A percentile compares a stretch with the other conserved stretches of the same genome.
These are phyloP conservation scores for Rhipidura dahli DNA, from an alignment of 2,113 vertebrate genomes.

Conservation along the genomic window DNA sequence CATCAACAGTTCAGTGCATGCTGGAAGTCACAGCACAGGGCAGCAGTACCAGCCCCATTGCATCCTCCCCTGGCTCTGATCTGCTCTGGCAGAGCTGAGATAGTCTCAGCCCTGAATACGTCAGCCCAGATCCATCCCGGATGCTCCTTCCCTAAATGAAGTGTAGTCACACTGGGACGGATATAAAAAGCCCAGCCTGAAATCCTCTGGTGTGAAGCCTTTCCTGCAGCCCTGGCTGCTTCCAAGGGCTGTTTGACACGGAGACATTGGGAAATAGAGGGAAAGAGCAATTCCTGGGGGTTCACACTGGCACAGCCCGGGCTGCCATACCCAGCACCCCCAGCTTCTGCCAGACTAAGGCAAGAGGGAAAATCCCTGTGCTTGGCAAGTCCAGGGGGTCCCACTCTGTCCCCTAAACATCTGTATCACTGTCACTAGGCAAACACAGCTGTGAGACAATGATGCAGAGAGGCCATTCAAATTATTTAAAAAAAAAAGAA, in stretches of 20 bases:
- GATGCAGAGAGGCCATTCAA: accelerated
- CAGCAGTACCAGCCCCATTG: not conserved
- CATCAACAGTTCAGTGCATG: accelerated
- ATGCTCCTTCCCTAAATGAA: not conserved
- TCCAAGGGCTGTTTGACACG: not conserved
- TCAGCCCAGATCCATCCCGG: not conserved
- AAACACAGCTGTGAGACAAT: accelerated
- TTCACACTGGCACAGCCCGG: accelerated
- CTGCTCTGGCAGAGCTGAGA: not conserved
- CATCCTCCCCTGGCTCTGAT: not conserved
- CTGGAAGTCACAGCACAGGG: not conserved
- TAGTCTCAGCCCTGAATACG: not conserved
- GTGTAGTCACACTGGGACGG: not conserved
- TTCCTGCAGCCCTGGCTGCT: not conserved
- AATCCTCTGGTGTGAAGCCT: not conserved
- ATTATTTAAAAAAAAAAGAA: not conserved
- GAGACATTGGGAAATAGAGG: accelerated
- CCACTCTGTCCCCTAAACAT: accelerated
- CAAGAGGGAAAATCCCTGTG: accelerated
- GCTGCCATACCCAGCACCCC: not conserved
- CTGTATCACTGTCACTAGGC: not conserved
- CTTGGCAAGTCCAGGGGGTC: too few relatives aligned
- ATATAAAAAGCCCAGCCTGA: not conserved
- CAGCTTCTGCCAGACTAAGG: not conserved
- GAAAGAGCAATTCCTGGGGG: not conserved